Evolutionary conservation across 2,113 vertebrate genomes (phyloP).

Genomic region (Gambusia affinis): DNA sequence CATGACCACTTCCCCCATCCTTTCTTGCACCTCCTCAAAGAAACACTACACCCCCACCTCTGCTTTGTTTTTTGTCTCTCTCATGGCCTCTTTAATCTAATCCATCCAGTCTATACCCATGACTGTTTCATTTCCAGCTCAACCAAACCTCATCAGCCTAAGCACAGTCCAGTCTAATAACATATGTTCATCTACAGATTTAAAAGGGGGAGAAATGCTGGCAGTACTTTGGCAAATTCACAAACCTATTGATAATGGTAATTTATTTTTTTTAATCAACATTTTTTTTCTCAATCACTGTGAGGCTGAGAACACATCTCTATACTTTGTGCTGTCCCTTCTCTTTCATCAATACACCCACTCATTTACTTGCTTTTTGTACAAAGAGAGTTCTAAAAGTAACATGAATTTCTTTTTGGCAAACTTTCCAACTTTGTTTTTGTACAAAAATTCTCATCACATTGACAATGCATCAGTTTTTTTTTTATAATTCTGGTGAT

Average conservation of each 20-base stretch:
- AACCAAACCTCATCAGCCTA: conserved; percentile 8
- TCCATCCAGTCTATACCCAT: conserved; percentile 11
- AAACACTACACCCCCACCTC: conserved; percentile 8
- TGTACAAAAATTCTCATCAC: not conserved
- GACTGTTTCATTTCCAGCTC: conserved; percentile 17
- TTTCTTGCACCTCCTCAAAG: conserved; percentile 16
- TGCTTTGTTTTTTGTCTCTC: conserved; percentile 9
- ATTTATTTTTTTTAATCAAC: conserved; percentile 26
- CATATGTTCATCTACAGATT: conserved; percentile 14
- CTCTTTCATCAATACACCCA: conserved; percentile 17
- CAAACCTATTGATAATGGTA: conserved; percentile 15
- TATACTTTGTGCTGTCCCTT: conserved; percentile 7
- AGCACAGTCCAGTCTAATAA: conserved; percentile 34
- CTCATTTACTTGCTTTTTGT: conserved; percentile 18
- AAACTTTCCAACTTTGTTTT: conserved; percentile 41
- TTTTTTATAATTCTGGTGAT: too few species aligned
- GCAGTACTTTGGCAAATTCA: conserved; percentile 13
- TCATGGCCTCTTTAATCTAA: conserved; percentile 55
- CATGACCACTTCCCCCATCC: conserved; percentile 14
- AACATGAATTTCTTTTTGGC: conserved; percentile 26
- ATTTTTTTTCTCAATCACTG: conserved; percentile 26
- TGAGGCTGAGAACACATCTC: conserved; percentile 21
- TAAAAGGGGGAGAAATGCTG: not conserved
- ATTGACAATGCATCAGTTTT: conserved; percentile 17
- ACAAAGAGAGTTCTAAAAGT: conserved; percentile 9